Conservation (phyloP, 64 coral and sea anemone species). For the Stichodactyla mertensii region DNA sequence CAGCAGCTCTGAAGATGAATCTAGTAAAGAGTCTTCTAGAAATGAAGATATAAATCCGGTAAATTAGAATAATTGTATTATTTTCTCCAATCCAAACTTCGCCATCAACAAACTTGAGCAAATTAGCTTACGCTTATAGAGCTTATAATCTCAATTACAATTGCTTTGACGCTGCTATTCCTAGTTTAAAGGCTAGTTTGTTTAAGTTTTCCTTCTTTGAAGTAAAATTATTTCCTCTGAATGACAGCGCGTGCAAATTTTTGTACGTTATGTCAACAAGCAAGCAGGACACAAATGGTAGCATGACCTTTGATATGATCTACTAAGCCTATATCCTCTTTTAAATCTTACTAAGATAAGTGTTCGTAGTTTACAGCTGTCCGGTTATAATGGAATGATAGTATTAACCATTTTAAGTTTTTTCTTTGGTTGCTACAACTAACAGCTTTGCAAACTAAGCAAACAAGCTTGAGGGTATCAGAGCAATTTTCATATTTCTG, state of each 20-base stretch:
- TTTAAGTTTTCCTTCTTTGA: neutral
- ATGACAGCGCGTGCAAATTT: neutral
- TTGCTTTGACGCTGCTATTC: neutral
- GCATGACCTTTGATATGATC: neutral
- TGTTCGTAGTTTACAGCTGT: too few species aligned
- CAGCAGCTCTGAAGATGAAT: conserved; percentile 90
- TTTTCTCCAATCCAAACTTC: neutral
- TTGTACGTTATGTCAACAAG: neutral
- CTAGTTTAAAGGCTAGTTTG: neutral
- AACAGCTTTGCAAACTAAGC: too few species aligned
- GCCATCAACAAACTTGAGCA: neutral
- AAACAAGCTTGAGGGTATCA: too few species aligned
- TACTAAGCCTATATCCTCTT: too few species aligned
- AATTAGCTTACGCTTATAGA: neutral
- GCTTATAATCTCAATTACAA: neutral
- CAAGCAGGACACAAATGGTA: neutral
- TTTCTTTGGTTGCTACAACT: too few species aligned
- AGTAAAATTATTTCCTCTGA: neutral
- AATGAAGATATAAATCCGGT: conserved; percentile 78
- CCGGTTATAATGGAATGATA: too few species aligned
- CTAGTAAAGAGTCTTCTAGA: conserved; percentile 34
- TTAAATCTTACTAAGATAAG: too few species aligned
- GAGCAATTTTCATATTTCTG: too few species aligned
- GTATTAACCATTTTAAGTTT: too few species aligned
- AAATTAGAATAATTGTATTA: conserved; percentile 17